Conservation (phyloP, 2,888 invertebrate species). For the Epistrophe grossulariae region DNA sequence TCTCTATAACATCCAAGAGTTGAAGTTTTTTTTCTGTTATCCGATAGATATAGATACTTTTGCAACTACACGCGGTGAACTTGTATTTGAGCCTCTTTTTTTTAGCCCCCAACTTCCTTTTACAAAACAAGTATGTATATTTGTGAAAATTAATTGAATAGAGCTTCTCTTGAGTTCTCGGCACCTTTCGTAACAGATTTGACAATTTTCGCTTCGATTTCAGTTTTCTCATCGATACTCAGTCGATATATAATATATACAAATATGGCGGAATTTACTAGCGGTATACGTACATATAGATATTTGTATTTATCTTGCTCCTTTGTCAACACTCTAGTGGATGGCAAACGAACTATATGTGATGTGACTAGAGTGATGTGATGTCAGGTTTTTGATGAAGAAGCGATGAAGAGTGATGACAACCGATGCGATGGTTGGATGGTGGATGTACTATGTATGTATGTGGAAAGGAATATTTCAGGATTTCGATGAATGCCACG, state of each 20-base stretch:
- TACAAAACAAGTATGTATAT: slow-evolving; percentile 8
- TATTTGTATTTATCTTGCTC: not conserved
- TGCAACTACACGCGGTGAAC: slow-evolving; percentile 1
- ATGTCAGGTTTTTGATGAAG: slow-evolving; percentile 50
- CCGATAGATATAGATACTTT: slow-evolving; percentile 43
- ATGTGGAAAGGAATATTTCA: slow-evolving; percentile 1
- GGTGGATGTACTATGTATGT: not conserved
- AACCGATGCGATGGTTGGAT: slow-evolving; percentile 1
- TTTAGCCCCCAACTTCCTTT: not conserved
- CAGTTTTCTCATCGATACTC: slow-evolving; percentile 15
- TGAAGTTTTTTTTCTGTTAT: slow-evolving; percentile 57
- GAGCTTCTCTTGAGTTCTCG: slow-evolving; percentile 26
- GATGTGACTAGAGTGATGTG: slow-evolving; percentile 36
- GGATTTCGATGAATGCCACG: slow-evolving; percentile 43
- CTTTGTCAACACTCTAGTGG: not conserved
- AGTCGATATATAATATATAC: too few species aligned
- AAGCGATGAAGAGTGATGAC: slow-evolving; percentile 35
- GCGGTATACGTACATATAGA: not conserved
- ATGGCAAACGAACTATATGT: not conserved
- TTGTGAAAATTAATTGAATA: slow-evolving; percentile 50
- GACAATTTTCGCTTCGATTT: slow-evolving; percentile 57
- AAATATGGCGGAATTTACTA: slow-evolving; percentile 25
- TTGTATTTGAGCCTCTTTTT: not conserved
- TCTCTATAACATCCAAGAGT: not conserved
- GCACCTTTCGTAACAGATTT: slow-evolving; percentile 46